phyloP scores from a whole-genome alignment of 1,140 invertebrate species.

The Drosophila carrolli region DNA sequence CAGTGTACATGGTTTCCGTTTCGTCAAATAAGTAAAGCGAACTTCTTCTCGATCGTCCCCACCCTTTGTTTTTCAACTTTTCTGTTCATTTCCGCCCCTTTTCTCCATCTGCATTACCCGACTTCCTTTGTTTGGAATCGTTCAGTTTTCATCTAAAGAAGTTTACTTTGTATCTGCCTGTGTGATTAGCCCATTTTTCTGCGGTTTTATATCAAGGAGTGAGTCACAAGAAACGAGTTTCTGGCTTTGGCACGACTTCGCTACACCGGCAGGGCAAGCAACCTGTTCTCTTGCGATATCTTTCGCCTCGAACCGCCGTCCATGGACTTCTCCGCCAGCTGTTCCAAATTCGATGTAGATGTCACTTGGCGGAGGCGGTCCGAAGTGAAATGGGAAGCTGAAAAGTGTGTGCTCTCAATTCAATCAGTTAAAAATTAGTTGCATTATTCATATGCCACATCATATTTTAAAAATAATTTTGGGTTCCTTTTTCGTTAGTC shows the following conservation, averaged over 20 bases:
- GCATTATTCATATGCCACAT: too few species aligned
- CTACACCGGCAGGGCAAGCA: conserved; percentile 21
- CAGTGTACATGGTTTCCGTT: conserved; percentile 38
- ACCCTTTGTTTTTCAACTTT: conserved; percentile 1
- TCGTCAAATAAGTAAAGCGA: conserved; percentile 4
- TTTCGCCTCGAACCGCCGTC: conserved; percentile 27
- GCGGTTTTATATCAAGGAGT: conserved; percentile 31
- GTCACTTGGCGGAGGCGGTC: conserved; percentile 23
- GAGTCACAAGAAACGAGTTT: conserved; percentile 49
- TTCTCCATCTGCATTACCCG: conserved; percentile 28
- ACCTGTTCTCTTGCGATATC: conserved; percentile 40
- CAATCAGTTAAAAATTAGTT: conserved; percentile 23
- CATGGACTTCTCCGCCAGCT: conserved; percentile 20
- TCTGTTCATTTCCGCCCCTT: conserved; percentile 32
- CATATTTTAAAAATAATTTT: not conserved
- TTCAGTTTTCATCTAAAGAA: conserved; percentile 43
- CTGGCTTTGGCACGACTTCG: conserved; percentile 35
- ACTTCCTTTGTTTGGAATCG: conserved; percentile 46
- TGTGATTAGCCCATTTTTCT: conserved; percentile 56
- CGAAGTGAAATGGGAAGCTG: conserved; percentile 7
- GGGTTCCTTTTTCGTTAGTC: not conserved
- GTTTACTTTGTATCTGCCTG: conserved; percentile 46
- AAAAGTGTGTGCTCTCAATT: conserved; percentile 22
- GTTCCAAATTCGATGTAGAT: conserved; percentile 35
- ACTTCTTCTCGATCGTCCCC: conserved; percentile 22